Base-by-base conservation (phyloP, 2,888 invertebrate species). In the Hecatera dysodea region DNA sequence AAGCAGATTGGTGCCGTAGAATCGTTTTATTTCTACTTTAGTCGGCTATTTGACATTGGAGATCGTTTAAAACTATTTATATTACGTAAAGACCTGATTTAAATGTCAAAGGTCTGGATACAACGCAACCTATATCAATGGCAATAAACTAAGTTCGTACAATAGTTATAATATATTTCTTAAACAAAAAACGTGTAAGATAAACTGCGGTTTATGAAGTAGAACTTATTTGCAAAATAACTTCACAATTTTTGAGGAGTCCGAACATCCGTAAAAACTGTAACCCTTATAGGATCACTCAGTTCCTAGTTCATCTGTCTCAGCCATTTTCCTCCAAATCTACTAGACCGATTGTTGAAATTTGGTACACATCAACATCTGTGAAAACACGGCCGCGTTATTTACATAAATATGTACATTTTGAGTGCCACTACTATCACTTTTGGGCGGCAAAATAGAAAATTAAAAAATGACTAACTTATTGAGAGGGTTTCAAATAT, bases 101-200 rank as follows among this genome's bases (percentile, higher is more conserved):
- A 22, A 59, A 72, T 55, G 72, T 67, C 67, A 73, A 73, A 73
- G 73, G 67, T 65, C 44, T 52, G 11, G 7, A 39, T 48, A 71
- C 33, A 39, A 53, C 8, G n/a, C n/a, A 48, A 67, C 57, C 59
- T 27, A 36, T 71, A 17, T 68, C n/a, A 55, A 17, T 65, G 36
- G 24, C 57, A 73, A 55, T 73, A 46, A 73, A 67, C 52, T 44
- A 42, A 44, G 7, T 57, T 6, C 27, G 3, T 22, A 15, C 5
- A n/a, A 12, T 24, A 15, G 39, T 64, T 64, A 15, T 57, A 50
- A 27, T 7, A 17, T 46, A 15, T 39, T 46, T 55, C 15, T 55
- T 22, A 67, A 55, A 19, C 15, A 69, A 67, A 39, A 15, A 39
- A 39, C 39, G 4, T 3, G n/a, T 22, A 24, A 15, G 6, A 42